Evolutionary conservation across 2,797 vertebrate genomes (phyloP).

Genomic region (Manis javanica): DNA sequence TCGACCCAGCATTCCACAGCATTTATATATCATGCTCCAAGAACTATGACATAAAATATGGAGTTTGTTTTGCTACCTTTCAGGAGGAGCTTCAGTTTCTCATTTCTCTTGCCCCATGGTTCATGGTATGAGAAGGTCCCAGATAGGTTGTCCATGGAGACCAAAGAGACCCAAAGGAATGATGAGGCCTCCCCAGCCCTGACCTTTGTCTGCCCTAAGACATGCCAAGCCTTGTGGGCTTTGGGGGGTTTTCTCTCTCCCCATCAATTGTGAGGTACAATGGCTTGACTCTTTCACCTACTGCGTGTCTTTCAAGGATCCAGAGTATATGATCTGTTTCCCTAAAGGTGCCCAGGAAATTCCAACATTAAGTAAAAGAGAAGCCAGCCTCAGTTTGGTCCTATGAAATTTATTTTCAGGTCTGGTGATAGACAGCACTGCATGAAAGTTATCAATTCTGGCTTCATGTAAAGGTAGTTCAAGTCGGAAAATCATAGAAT

Average conservation of each 20-base stretch:
- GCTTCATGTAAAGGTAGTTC: neutral
- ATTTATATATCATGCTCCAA: neutral
- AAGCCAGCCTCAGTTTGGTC: neutral
- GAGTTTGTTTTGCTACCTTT: conserved; percentile 8
- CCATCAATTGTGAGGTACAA: neutral
- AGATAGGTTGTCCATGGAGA: neutral
- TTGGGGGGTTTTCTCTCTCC: neutral
- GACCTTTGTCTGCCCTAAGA: neutral
- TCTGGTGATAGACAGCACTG: neutral
- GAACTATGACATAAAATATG: neutral
- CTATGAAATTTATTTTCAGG: neutral
- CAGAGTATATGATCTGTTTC: neutral
- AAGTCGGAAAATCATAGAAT: neutral
- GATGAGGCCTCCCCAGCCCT: neutral
- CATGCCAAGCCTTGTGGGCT: neutral
- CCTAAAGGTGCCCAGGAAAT: neutral
- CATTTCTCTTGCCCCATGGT: neutral
- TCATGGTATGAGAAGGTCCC: neutral
- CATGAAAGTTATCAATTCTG: neutral
- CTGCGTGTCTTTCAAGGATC: neutral
- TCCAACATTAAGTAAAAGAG: neutral
- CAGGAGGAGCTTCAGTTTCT: neutral
- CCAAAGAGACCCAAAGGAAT: neutral
- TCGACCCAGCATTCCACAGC: conserved; percentile 29
- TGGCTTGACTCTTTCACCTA: neutral